phyloP scores from a whole-genome alignment of 2,888 invertebrate genomes.

The Resseliella maxima region DNA sequence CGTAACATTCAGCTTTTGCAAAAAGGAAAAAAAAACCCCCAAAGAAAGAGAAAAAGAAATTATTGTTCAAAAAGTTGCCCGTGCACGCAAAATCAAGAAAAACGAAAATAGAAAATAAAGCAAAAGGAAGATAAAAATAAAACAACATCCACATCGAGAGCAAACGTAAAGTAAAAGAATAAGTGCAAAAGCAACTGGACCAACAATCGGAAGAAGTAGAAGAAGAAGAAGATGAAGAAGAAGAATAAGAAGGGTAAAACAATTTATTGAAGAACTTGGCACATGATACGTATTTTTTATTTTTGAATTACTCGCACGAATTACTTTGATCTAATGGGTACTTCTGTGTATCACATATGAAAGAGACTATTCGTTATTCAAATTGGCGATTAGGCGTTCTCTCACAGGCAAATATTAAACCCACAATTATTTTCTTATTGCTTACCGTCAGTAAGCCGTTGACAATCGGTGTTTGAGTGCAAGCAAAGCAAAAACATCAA shows the following conservation, averaged over 20 bases:
- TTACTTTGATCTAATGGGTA: slow-evolving; percentile 21
- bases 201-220: background rate
- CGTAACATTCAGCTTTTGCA: background rate
- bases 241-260: background rate
- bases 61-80: background rate
- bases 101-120: background rate
- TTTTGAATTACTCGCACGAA: slow-evolving; percentile 41
- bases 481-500: background rate
- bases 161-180: too few species aligned
- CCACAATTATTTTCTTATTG: slow-evolving; percentile 39
- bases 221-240: background rate
- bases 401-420: slow-evolving; percentile 5
- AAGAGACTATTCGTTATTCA: slow-evolving; percentile 35
- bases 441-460: background rate
- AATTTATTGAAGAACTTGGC: background rate
- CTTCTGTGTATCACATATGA: slow-evolving; percentile 4
- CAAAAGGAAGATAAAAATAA: too few species aligned
- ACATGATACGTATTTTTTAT: slow-evolving; percentile 2
- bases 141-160: too few species aligned
- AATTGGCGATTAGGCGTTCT: slow-evolving; percentile 40
- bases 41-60: background rate
- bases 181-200: background rate
- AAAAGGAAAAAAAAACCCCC: too few species aligned
- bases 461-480: background rate
- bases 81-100: background rate